phyloP scores from a whole-genome alignment of 2,113 vertebrate species.

The Nothocercus julius region DNA sequence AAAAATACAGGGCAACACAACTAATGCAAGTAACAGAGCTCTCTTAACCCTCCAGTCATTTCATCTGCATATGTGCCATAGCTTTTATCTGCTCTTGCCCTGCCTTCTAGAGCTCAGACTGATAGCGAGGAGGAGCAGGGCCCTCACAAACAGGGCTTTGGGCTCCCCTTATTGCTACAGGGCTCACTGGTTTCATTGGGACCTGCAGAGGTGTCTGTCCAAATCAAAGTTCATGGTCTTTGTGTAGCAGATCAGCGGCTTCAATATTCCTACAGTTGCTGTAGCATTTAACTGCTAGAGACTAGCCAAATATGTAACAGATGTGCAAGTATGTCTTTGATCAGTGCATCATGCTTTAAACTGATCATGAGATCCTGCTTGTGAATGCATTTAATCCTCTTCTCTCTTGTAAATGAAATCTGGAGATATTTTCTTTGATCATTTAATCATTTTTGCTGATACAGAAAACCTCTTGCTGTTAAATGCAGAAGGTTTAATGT shows the following conservation, averaged over 20 bases:
- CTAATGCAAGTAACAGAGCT: not conserved
- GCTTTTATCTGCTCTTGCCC: not conserved
- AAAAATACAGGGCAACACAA: not conserved
- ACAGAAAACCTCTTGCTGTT: not conserved
- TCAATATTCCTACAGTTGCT: not conserved
- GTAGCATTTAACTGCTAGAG: not conserved
- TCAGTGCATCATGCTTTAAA: not conserved
- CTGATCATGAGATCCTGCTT: not conserved
- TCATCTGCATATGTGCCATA: not conserved
- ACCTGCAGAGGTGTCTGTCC: not conserved
- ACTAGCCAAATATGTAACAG: not conserved
- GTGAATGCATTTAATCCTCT: not conserved
- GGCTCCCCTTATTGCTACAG: not conserved
- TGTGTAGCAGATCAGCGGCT: not conserved
- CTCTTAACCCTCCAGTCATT: not conserved
- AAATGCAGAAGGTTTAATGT: not conserved
- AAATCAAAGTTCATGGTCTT: not conserved
- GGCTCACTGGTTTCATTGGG: not conserved
- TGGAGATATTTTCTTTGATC: not conserved
- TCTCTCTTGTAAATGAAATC: not conserved
- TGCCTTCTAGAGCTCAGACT: not conserved
- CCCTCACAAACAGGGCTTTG: not conserved
- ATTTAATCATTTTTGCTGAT: not conserved
- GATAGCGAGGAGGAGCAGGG: fast-evolving
- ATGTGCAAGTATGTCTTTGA: not conserved